Percentiles rank a stretch among this genome's conserved stretches.
Evolutionary conservation across 2,888 invertebrate species (phyloP).

Genomic region (Athalia circularis): DNA sequence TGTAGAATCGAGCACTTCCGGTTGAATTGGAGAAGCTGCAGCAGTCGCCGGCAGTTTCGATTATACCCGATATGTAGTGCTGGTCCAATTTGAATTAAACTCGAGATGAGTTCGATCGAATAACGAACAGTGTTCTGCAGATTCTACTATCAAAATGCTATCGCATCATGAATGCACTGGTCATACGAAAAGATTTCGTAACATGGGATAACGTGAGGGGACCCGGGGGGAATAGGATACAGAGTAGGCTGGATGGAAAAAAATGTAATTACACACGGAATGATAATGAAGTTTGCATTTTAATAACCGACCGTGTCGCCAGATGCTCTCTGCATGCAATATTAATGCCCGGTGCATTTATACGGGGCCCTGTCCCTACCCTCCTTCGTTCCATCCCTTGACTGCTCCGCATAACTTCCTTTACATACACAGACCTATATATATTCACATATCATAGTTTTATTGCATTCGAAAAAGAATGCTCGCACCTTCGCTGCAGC

Average conservation of each 20-base stretch:
- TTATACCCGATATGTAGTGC: constrained; percentile 18
- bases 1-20: constrained; percentile 38
- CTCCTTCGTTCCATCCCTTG: background rate
- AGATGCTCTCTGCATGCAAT: constrained; percentile 62
- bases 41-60: constrained; percentile 17
- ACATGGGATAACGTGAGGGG: constrained; percentile 18
- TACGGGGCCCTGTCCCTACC: constrained; percentile 4
- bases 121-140: too few relatives aligned
- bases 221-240: background rate
- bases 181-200: background rate
- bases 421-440: constrained; percentile 23
- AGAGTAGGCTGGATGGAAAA: constrained; percentile 43
- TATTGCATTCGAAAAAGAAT: constrained; percentile 61
- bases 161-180: too few relatives aligned
- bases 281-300: constrained; percentile 66
- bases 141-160: too few relatives aligned
- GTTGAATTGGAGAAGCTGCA: constrained; percentile 30
- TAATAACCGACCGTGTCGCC: constrained; percentile 62
- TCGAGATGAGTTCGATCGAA: constrained; percentile 38
- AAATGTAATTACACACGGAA: constrained; percentile 63
- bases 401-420: constrained; percentile 21
- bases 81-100: constrained; percentile 40
- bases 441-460: constrained; percentile 49
- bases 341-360: constrained; percentile 58
- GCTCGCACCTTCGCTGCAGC: background rate